Evolutionary conservation across 2,888 invertebrate genomes (phyloP).

Genomic region (Diplazon laetatorius): DNA sequence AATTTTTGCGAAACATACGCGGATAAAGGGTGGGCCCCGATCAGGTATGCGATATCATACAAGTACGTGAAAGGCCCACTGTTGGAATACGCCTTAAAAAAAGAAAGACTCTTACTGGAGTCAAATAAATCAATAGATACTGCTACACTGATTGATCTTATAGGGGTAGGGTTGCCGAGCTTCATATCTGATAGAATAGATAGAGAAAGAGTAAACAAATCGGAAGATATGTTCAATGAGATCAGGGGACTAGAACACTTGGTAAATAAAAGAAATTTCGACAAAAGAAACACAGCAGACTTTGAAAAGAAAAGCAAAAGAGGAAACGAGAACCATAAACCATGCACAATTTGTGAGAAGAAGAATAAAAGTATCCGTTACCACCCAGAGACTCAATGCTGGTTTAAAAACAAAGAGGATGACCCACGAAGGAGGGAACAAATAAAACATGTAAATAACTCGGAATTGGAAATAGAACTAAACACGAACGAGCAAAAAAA

Average conservation of each 20-base stretch:
- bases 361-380: conserved; percentile 63
- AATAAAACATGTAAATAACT: conserved; percentile 66
- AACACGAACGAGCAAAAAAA: conserved; percentile 69
- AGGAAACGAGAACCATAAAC: conserved; percentile 40
- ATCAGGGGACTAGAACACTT: conserved; percentile 34
- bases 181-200: conserved; percentile 37
- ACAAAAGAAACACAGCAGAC: conserved; percentile 17
- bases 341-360: conserved; percentile 45
- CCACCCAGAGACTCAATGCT: conserved; percentile 62
- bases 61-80: conserved; percentile 18
- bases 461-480: conserved; percentile 67
- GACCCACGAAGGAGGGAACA: conserved; percentile 47
- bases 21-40: conserved; percentile 22
- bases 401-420: conserved; percentile 64
- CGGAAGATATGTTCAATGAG: conserved; percentile 29
- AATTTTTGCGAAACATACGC: conserved; percentile 32
- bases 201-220: conserved; percentile 25
- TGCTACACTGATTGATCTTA: conserved; percentile 21
- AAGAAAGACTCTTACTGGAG: conserved; percentile 34
- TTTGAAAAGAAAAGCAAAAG: conserved; percentile 35
- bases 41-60: conserved; percentile 17
- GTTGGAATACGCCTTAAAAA: conserved; percentile 32
- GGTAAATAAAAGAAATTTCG: conserved; percentile 17
- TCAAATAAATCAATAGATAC: conserved; percentile 30
- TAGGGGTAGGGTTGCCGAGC: conserved; percentile 16